phyloP scores from a whole-genome alignment of 2,888 invertebrate species.

The Seira sanloemensis region DNA sequence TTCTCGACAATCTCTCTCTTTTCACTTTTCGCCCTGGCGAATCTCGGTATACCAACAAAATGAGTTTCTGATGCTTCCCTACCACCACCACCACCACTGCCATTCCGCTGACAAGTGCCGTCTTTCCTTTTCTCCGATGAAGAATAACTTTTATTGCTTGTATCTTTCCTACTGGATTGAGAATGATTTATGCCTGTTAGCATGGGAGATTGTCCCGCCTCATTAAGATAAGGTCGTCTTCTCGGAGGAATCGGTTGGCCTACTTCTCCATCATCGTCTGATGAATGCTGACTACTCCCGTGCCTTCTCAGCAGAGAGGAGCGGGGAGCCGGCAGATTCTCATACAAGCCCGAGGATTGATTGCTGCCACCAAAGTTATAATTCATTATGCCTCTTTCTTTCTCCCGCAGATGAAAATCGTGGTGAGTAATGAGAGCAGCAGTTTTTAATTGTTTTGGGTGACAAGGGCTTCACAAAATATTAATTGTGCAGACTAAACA shows the following conservation, averaged over 20 bases:
- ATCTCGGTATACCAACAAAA: slow-evolving; percentile 54
- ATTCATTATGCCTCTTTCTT: slow-evolving; percentile 47
- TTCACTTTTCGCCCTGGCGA: slow-evolving; percentile 65
- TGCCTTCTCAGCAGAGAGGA: slow-evolving; percentile 31
- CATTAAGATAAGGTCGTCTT: slow-evolving; percentile 46
- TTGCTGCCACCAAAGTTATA: slow-evolving; percentile 40
- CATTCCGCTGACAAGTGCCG: slow-evolving; percentile 30
- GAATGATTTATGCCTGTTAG: slow-evolving; percentile 52
- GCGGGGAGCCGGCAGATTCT: slow-evolving; percentile 42
- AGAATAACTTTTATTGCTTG: slow-evolving; percentile 12
- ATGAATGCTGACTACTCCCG: neutral
- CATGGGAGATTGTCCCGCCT: slow-evolving; percentile 43
- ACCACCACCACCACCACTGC: slow-evolving; percentile 26
- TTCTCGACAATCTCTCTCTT: slow-evolving; percentile 66
- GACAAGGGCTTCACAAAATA: neutral
- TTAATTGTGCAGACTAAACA: neutral
- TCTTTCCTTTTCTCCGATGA: slow-evolving; percentile 20
- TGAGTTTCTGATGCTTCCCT: slow-evolving; percentile 6
- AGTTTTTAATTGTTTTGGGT: neutral
- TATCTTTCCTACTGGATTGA: slow-evolving; percentile 21
- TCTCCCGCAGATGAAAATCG: slow-evolving; percentile 44
- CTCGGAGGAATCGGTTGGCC: slow-evolving; percentile 26
- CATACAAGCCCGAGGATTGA: slow-evolving; percentile 47
- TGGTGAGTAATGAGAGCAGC: neutral
- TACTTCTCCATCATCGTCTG: slow-evolving; percentile 14